Percentiles rank a stretch among this genome's conserved stretches.
Evolutionary conservation across 1,140 invertebrate genomes (phyloP).

Genomic region (Heliothis virescens): DNA sequence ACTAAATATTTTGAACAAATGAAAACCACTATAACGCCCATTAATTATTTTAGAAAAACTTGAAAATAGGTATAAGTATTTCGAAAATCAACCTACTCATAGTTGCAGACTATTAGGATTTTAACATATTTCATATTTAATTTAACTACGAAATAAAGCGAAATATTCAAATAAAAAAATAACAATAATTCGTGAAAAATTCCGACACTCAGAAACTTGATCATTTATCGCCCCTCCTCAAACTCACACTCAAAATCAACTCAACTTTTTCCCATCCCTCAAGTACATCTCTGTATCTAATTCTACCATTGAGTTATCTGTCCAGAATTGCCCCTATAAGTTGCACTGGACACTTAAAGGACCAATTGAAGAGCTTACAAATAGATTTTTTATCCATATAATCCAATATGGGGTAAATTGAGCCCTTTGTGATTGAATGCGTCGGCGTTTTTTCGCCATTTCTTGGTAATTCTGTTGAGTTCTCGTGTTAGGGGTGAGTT

Average conservation of each 20-base stretch:
- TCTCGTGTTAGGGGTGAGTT: too few species aligned
- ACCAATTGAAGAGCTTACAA: constrained; percentile 39
- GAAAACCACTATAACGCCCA: too few species aligned
- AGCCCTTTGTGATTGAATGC: constrained; percentile 17
- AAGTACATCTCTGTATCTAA: constrained; percentile 46
- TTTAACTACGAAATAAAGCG: too few species aligned
- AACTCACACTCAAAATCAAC: constrained; percentile 31
- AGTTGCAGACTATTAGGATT: too few species aligned
- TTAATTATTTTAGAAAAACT: too few species aligned
- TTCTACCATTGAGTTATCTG: constrained; percentile 64
- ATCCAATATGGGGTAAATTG: constrained; percentile 23
- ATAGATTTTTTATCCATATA: constrained; percentile 50
- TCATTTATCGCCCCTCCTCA: background rate
- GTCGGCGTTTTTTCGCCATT: background rate
- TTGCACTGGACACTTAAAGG: constrained; percentile 58
- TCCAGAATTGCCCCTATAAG: constrained; percentile 62
- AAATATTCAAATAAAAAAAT: too few species aligned
- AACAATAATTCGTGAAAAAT: background rate
- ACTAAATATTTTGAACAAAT: too few species aligned
- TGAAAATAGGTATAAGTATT: too few species aligned
- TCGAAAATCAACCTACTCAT: too few species aligned
- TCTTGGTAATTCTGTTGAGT: background rate
- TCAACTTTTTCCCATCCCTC: constrained; percentile 44
- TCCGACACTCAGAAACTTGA: background rate
- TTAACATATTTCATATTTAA: too few species aligned